phyloP scores from a whole-genome alignment of 2,113 vertebrate species.

The Hippolais icterina region DNA sequence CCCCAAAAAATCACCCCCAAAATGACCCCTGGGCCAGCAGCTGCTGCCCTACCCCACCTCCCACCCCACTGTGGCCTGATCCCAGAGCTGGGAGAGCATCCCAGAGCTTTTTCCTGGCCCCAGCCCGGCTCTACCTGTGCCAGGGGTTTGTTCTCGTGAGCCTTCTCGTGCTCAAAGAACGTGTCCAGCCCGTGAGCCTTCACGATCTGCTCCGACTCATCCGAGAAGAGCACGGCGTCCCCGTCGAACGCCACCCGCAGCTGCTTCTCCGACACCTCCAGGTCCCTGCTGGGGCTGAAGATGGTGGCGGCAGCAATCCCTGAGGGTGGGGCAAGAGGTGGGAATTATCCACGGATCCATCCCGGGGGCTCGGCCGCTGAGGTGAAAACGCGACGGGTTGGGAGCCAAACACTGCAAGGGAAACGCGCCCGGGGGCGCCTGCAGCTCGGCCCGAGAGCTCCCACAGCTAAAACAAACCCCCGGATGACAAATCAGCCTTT shows the following conservation, averaged over 20 bases:
- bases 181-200: slow-evolving; percentile 91
- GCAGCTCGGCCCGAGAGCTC: background rate
- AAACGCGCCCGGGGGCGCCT: background rate
- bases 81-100: background rate
- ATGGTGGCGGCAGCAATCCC: slow-evolving; percentile 95
- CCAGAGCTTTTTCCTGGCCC: background rate
- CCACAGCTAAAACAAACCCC: background rate
- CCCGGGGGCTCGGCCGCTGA: rapidly evolving
- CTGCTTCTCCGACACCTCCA: slow-evolving; percentile 85
- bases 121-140: slow-evolving; percentile 80
- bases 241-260: slow-evolving; percentile 94
- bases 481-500: background rate
- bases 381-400: background rate
- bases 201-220: slow-evolving; percentile 92
- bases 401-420: background rate
- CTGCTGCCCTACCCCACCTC: background rate
- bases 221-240: slow-evolving; percentile 92
- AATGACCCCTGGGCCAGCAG: rapidly evolving
- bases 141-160: slow-evolving; percentile 90
- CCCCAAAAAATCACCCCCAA: no score
- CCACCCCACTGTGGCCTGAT: rapidly evolving
- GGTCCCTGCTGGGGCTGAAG: slow-evolving; percentile 86
- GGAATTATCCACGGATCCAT: background rate
- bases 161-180: slow-evolving; percentile 93
- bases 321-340: background rate